Percentiles rank a stretch among this genome's conserved stretches.
Evolutionary conservation across 2,113 vertebrate genomes (phyloP).

Genomic region (Smithornis capensis): DNA sequence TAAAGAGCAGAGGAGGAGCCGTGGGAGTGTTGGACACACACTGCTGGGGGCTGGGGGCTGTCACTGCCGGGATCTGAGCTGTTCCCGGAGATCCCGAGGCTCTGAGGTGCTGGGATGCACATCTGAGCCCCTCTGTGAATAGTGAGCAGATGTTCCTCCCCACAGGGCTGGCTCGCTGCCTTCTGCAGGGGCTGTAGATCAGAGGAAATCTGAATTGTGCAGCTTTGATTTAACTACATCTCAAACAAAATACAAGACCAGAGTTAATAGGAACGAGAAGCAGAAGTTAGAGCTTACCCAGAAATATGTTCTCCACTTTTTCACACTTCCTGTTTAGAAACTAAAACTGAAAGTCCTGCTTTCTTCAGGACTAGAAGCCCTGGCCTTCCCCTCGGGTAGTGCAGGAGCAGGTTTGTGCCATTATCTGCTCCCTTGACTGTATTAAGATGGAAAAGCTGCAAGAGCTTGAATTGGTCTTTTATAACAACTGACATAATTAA

Average conservation of each 20-base stretch:
- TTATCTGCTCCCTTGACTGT: neutral
- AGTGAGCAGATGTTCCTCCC: neutral
- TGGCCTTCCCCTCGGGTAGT: rapidly evolving
- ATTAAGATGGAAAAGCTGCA: neutral
- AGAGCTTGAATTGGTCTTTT: neutral
- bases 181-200: neutral
- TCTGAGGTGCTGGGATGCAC: neutral
- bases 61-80: rapidly evolving
- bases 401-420: rapidly evolving
- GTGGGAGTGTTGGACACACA: rapidly evolving
- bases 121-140: neutral
- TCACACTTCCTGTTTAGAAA: neutral
- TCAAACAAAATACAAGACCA: neutral
- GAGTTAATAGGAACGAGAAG: neutral
- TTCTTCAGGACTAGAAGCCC: neutral
- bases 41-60: neutral
- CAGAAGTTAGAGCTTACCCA: neutral
- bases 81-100: neutral
- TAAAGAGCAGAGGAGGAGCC: neutral
- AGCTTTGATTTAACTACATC: neutral
- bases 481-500: neutral
- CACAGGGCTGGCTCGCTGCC: neutral
- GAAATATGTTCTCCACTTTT: neutral
- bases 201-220: neutral
- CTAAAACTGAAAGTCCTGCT: neutral